A percentile compares a stretch with the other conserved stretches of the same genome.
Evolutionary conservation across 2,797 vertebrate genomes (phyloP).

Genomic region (Pagetopsis macropterus): DNA sequence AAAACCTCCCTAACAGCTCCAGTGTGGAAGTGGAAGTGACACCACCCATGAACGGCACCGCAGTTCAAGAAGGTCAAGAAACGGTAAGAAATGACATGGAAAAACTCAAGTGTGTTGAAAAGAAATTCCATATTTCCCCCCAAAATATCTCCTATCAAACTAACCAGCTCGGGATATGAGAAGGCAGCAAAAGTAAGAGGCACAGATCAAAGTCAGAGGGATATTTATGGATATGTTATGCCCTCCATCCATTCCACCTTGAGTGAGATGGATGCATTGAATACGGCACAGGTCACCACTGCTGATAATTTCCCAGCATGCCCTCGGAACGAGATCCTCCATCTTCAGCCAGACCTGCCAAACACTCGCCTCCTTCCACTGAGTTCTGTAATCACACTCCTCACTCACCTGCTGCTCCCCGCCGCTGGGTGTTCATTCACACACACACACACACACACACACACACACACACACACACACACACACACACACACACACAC

Average conservation of each 20-base stretch:
- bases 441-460: constrained; percentile 17
- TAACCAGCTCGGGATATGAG: neutral
- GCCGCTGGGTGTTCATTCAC: constrained; percentile 39
- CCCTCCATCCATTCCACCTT: constrained; percentile 63
- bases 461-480: constrained; percentile 20
- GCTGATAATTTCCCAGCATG: constrained; percentile 77
- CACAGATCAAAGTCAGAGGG: constrained; percentile 45
- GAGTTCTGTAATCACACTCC: constrained; percentile 79
- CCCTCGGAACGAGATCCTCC: constrained; percentile 54
- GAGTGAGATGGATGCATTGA: constrained; percentile 66
- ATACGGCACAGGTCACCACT: constrained; percentile 65
- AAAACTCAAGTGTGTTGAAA: neutral
- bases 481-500: constrained; percentile 33
- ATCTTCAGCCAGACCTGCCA: constrained; percentile 83
- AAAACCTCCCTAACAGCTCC: constrained; percentile 92
- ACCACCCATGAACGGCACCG: constrained; percentile 92
- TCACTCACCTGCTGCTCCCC: constrained; percentile 67
- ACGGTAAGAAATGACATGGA: constrained; percentile 70
- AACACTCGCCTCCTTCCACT: constrained; percentile 89
- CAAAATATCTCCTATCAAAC: neutral
- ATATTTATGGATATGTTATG: constrained; percentile 67
- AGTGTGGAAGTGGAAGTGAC: constrained; percentile 95
- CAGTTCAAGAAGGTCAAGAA: constrained; percentile 87
- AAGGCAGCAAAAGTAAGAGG: constrained; percentile 6
- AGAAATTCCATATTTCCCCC: neutral